Base-by-base conservation (phyloP, 2,888 invertebrate genomes). In the Phymatocera aterrima region DNA sequence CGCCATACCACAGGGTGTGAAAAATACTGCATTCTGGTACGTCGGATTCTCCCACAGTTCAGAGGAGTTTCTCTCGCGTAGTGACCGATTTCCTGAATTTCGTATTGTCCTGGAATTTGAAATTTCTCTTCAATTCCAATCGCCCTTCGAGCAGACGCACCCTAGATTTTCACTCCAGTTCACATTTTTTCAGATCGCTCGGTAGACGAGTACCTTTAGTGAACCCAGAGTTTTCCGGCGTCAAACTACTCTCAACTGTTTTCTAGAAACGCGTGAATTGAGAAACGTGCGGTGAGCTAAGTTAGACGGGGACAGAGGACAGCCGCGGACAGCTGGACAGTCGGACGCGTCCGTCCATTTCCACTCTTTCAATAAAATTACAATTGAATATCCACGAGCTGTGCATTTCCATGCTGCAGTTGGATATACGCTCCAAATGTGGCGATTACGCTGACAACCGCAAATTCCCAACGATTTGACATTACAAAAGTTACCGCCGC, bases 271-370 rank as follows among this genome's bases (percentile, higher is more conserved):
- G 51, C 24, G 68, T 34, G 51, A 72, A 34, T 24, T 72, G 34
- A 31, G 34, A 8, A 6, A 51, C 34, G 48, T 43, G 72, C 72
- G 21, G 18, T 18, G 72, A 72, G 72, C 51, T 34, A 72, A 72
- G 18, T 31, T 51, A 51, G 34, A 72, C 48, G 31, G 12, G 72
- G 34, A 51, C 34, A 24, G 68, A 43, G 43, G 28, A n/a, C 43
- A n/a, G n/a, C n/a, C n/a, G n/a, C 43, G 72, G 72, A 72, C 48
- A 51, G 15, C 43, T 15, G 65, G 43, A 43, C 15, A 46, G 68
- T 6, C 46, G 68, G 34, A 51, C 34, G 60, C 60, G 60, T 64
- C 37, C n/a, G 18, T 5, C 37, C 12, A 10, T 72, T 51, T 51
- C 18, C n/a, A 34, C 43, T 4, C 15, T 51, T n/a, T 21, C 18